Evolutionary conservation across 1,140 invertebrate species (phyloP).

Genomic region (Lucilia cuprina): DNA sequence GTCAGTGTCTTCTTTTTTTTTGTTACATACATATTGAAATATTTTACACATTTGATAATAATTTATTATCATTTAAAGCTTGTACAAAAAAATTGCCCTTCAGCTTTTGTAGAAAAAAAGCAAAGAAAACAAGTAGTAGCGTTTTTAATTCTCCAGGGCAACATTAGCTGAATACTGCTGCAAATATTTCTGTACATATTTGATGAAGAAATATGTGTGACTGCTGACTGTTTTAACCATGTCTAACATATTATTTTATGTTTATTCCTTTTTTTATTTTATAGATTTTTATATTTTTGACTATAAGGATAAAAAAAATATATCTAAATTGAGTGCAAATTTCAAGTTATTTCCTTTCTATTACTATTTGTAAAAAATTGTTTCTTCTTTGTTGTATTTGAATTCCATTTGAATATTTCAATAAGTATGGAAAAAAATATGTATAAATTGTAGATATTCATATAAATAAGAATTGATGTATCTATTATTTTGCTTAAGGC

Average conservation of each 20-base stretch:
- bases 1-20: background rate
- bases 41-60: background rate
- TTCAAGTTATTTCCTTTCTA: background rate
- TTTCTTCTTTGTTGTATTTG: too few species aligned
- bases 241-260: background rate
- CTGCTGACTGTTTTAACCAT: background rate
- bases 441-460: too few species aligned
- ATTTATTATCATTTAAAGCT: background rate
- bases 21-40: background rate
- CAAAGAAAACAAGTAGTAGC: background rate
- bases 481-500: too few species aligned
- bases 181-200: background rate
- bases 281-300: background rate
- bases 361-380: background rate
- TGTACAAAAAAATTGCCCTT: background rate
- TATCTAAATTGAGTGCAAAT: background rate
- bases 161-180: background rate
- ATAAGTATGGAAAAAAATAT: too few species aligned
- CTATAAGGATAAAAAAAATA: background rate
- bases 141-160: background rate
- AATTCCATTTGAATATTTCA: too few species aligned
- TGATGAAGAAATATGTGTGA: slow-evolving; percentile 8
- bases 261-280: background rate
- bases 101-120: background rate
- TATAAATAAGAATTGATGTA: too few species aligned